Conservation (phyloP, 2,797 vertebrate genomes). For the Melanotaenia parkinsoni region DNA sequence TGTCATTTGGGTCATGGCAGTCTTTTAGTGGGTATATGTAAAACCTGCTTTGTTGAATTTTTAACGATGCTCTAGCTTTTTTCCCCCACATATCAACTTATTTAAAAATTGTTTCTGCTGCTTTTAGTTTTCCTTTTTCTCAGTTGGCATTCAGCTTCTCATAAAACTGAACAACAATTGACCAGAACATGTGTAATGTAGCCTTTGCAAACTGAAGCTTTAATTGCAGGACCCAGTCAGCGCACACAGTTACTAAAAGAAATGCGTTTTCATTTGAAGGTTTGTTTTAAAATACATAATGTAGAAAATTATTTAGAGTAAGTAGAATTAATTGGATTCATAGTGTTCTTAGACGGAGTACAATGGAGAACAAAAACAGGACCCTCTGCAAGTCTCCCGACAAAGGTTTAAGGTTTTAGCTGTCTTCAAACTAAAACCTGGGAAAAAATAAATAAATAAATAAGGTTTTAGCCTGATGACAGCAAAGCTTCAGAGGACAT, state of each 20-base stretch:
- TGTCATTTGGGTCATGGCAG: not conserved
- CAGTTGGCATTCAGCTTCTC: not conserved
- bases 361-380: not conserved
- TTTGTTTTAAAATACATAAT: slow-evolving; percentile 6
- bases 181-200: not conserved
- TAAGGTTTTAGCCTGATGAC: not conserved
- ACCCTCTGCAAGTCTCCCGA: not conserved
- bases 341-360: not conserved
- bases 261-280: not conserved
- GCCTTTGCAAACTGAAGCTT: slow-evolving; percentile 5
- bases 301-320: not conserved
- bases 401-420: not conserved
- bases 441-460: too few relatives aligned
- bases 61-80: slow-evolving; percentile 19
- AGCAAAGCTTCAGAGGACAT: not conserved
- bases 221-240: not conserved
- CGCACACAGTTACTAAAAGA: not conserved
- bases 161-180: slow-evolving; percentile 6
- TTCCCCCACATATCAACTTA: not conserved
- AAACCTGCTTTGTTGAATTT: slow-evolving; percentile 28
- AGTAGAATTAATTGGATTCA: not conserved
- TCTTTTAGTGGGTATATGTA: slow-evolving; percentile 14
- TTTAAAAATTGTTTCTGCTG: not conserved
- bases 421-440: not conserved
- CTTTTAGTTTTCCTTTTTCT: not conserved